A percentile compares a stretch with the other conserved stretches of the same genome.
Conservation (phyloP, 2,888 invertebrate species). For the Uloborus plumipes region DNA sequence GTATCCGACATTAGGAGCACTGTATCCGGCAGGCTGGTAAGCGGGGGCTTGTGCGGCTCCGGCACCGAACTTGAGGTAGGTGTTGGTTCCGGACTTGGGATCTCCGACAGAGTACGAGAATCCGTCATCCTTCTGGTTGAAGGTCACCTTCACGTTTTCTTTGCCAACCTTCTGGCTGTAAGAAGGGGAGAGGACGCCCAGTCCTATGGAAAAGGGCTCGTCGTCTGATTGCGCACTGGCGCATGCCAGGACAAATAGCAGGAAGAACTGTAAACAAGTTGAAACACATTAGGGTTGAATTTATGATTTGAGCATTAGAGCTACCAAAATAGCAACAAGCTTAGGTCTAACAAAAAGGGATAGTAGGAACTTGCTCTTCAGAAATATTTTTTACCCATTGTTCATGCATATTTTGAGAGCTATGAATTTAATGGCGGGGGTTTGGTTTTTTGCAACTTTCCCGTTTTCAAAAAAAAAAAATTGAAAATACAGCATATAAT, state of each 20-base stretch:
- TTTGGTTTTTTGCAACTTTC: too few species aligned
- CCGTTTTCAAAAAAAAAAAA: too few species aligned
- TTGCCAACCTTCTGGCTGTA: constrained; percentile 65
- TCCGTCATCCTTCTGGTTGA: constrained; percentile 63
- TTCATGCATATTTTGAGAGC: too few species aligned
- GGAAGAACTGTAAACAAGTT: background rate
- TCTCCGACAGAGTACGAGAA: constrained; percentile 61
- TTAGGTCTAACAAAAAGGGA: too few species aligned
- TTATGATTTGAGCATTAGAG: too few species aligned
- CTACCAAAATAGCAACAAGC: too few species aligned
- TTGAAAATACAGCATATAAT: too few species aligned
- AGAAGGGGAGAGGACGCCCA: constrained; percentile 64
- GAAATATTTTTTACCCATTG: too few species aligned
- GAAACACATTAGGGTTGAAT: too few species aligned
- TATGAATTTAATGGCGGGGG: too few species aligned
- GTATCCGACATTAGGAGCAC: background rate
- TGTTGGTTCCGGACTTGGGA: constrained; percentile 35
- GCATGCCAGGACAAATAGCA: constrained; percentile 10
- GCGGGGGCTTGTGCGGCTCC: constrained; percentile 2
- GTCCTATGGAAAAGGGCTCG: constrained; percentile 63
- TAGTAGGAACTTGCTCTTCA: too few species aligned
- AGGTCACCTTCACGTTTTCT: constrained; percentile 56
- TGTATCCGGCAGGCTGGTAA: background rate
- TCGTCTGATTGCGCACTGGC: constrained; percentile 35
- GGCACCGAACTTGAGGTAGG: constrained; percentile 39